These are phyloP conservation scores for Triplophysa yarkandensis DNA, from an alignment of 2,797 vertebrate species.

Conservation along the genomic window DNA sequence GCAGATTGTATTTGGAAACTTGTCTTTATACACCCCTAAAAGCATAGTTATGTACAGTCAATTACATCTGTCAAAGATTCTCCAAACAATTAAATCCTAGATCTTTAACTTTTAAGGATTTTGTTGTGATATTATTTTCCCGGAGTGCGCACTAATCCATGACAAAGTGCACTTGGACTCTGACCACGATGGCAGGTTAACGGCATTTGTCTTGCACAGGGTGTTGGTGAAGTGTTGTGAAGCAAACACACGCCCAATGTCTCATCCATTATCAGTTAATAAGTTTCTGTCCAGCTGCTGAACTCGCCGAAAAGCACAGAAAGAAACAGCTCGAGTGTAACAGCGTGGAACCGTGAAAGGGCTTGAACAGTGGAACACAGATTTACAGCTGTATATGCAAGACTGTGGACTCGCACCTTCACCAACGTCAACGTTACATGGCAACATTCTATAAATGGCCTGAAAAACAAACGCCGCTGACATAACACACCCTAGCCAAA, in stretches of 20 bases:
- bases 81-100: no score
- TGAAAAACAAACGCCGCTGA: slow-evolving; percentile 31
- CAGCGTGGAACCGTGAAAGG: slow-evolving; percentile 25
- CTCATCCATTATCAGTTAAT: slow-evolving; percentile 48
- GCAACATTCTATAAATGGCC: slow-evolving; percentile 50
- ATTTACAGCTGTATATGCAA: slow-evolving; percentile 43
- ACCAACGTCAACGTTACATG: slow-evolving; percentile 43
- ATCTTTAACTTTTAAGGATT: neutral
- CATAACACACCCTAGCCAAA: slow-evolving; percentile 25
- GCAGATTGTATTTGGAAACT: neutral
- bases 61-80: no score
- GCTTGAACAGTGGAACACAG: slow-evolving; percentile 22
- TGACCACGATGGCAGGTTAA: slow-evolving; percentile 54
- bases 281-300: slow-evolving; percentile 37
- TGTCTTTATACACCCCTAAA: no score
- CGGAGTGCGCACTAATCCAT: no score
- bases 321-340: slow-evolving; percentile 51
- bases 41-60: no score
- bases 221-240: slow-evolving; percentile 41
- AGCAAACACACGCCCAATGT: slow-evolving; percentile 48
- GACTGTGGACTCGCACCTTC: slow-evolving; percentile 40
- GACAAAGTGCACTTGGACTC: neutral
- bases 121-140: neutral
- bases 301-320: slow-evolving; percentile 21
- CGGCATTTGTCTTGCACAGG: slow-evolving; percentile 59